Base-by-base conservation (phyloP, 2,888 invertebrate genomes). In the Phyllotreta cruciferae region DNA sequence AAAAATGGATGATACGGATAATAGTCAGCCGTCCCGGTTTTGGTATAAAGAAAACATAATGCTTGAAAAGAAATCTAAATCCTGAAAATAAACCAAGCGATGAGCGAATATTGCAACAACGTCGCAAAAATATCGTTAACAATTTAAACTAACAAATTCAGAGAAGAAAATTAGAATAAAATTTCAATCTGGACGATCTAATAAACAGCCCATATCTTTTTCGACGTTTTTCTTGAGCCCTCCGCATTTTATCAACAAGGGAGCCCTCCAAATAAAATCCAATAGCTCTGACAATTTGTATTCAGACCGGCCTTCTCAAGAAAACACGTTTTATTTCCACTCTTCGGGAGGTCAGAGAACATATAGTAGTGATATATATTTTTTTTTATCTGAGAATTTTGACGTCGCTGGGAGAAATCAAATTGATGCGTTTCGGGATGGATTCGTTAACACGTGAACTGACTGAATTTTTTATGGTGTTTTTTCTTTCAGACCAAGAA, bases 401-500 rank as follows among this genome's bases (percentile, higher is more conserved):
- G 8, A 34, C n/a, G 49, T 35, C 35, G 14, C 24, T 14, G 49
- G 35, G 35, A 8, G 24, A 24, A 14, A 35, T 9, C n/a, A 49
- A 13, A 47, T 47, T 24, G 24, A 24, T 24, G 24, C 24, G 24
- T 24, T 24, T 24, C 24, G 24, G 4, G 24, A 24, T 24, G 24
- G 24, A 1, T 24, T 24, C 24, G 24, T 24, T 24, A 24, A 24
- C 24, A 24, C 24, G 24, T 24, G 24, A 24, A 24, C 24, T 24
- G 24, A 24, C 24, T 24, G 24, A 24, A 10, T n/a, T 41, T 41
- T 41, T 41, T n/a, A 9, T 7, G 4, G 5, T 6, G 2, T n/a
- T 58, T 45, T 54, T 70, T 66, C 37, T 80, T 80, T 42, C 78
- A 81, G 82, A 81, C 75, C 79, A 79, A 66, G 81, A 82, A 68